Conservation (phyloP, 1,140 invertebrate genomes). For the Drosophila asahinai region DNA sequence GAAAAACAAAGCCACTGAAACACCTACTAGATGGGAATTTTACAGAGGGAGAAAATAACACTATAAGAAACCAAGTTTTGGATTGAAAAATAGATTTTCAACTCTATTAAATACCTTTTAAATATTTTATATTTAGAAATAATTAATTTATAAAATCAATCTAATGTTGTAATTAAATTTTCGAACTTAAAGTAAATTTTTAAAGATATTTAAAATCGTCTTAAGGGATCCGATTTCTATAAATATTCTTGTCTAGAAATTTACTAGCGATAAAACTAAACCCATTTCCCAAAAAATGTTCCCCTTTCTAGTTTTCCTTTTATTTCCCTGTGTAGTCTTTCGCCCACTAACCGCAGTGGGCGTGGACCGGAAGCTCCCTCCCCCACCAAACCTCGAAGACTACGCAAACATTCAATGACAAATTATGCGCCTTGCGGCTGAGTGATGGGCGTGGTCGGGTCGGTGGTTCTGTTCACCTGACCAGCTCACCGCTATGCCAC, state of each 20-base stretch:
- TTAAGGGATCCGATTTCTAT: no score
- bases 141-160: no score
- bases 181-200: neutral
- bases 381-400: neutral
- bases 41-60: slow-evolving; percentile 36
- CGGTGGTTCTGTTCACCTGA: slow-evolving; percentile 47
- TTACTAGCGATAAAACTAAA: neutral
- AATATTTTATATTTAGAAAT: no score
- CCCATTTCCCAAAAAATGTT: neutral
- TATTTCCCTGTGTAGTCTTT: slow-evolving; percentile 10
- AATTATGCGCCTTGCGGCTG: slow-evolving; percentile 69
- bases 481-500: slow-evolving; percentile 65
- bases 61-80: neutral
- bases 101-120: neutral
- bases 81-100: neutral
- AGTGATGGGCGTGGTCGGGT: slow-evolving; percentile 55
- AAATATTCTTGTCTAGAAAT: no score
- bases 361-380: neutral
- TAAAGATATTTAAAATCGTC: no score
- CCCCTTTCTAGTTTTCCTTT: neutral
- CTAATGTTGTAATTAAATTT: neutral
- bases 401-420: slow-evolving; percentile 80
- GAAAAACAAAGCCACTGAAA: slow-evolving; percentile 49
- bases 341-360: slow-evolving; percentile 23
- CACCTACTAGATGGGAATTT: slow-evolving; percentile 58